These are phyloP conservation scores for Choristoneura rosaceana DNA, from an alignment of 2,888 invertebrate genomes.

Conservation along the genomic window DNA sequence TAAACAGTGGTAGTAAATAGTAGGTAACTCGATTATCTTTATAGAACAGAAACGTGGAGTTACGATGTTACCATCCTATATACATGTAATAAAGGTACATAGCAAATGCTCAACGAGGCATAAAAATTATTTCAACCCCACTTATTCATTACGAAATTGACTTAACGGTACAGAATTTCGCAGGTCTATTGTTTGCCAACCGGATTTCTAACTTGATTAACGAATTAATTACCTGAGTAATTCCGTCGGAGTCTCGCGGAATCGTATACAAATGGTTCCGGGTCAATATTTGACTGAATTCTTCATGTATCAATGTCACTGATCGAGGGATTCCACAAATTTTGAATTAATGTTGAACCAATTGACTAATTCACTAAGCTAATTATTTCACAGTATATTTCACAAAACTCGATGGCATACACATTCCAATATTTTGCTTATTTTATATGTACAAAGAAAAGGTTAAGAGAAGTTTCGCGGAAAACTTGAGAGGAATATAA, in stretches of 20 bases:
- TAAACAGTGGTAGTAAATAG: slow-evolving; percentile 40
- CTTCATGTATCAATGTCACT: not conserved
- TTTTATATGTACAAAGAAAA: not conserved
- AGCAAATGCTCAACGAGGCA: slow-evolving; percentile 48
- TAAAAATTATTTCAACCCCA: slow-evolving; percentile 50
- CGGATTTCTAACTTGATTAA: slow-evolving; percentile 67
- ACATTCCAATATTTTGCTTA: not conserved
- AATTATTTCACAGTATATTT: not conserved
- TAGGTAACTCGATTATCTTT: slow-evolving; percentile 37
- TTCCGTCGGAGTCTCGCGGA: slow-evolving; percentile 56
- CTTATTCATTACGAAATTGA: slow-evolving; percentile 45
- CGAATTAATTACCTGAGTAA: slow-evolving; percentile 65
- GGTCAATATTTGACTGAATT: slow-evolving; percentile 50
- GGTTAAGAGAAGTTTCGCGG: slow-evolving; percentile 9
- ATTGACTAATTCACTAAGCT: too few species aligned
- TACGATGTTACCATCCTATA: not conserved
- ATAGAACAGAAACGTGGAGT: slow-evolving; percentile 23
- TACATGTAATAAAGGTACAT: slow-evolving; percentile 21
- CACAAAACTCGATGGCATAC: not conserved
- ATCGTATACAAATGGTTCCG: slow-evolving; percentile 59
- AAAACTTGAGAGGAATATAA: slow-evolving; percentile 4
- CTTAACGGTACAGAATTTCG: slow-evolving; percentile 52
- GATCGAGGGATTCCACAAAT: not conserved
- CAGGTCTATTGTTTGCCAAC: slow-evolving; percentile 60
- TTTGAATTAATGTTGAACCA: not conserved